Evolutionary conservation across 2,797 vertebrate genomes (phyloP).

Genomic region (Acanthurus tractus): DNA sequence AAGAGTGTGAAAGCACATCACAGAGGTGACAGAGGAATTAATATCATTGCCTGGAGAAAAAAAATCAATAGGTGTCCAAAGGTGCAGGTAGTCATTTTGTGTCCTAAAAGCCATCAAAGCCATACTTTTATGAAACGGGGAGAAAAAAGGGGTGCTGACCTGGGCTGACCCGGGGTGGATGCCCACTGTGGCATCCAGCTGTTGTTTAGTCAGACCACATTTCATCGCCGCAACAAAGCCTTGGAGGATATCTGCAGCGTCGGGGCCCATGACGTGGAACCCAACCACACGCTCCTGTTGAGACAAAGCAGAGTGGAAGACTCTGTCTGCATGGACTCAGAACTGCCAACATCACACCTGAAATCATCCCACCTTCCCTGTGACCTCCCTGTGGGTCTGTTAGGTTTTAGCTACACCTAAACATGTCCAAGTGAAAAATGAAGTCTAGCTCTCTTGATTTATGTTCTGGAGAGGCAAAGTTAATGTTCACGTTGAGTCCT

Average conservation of each 20-base stretch:
- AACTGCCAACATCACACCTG: no score
- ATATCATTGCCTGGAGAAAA: background rate
- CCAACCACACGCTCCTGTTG: slow-evolving; percentile 88
- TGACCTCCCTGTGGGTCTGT: no score
- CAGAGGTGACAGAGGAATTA: slow-evolving; percentile 10
- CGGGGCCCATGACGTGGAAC: slow-evolving; percentile 89
- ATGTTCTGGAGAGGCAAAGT: no score
- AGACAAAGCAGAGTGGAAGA: background rate
- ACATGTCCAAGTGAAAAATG: no score
- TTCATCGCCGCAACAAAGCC: slow-evolving; percentile 88
- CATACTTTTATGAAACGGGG: background rate
- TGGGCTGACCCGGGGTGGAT: slow-evolving; percentile 89
- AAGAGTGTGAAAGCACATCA: slow-evolving; percentile 5
- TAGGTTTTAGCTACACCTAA: no score
- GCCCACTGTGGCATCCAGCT: slow-evolving; percentile 86
- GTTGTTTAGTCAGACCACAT: slow-evolving; percentile 88
- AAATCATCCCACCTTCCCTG: no score
- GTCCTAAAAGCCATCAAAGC: background rate
- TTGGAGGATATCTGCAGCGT: slow-evolving; percentile 89
- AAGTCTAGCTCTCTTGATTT: no score
- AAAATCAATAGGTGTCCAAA: slow-evolving; percentile 26
- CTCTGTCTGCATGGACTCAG: no score
- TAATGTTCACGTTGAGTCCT: no score
- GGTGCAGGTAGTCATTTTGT: slow-evolving; percentile 2
- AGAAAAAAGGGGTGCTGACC: slow-evolving; percentile 68